Conservation (phyloP, 2,888 invertebrate genomes). For the Orthosia incerta region DNA sequence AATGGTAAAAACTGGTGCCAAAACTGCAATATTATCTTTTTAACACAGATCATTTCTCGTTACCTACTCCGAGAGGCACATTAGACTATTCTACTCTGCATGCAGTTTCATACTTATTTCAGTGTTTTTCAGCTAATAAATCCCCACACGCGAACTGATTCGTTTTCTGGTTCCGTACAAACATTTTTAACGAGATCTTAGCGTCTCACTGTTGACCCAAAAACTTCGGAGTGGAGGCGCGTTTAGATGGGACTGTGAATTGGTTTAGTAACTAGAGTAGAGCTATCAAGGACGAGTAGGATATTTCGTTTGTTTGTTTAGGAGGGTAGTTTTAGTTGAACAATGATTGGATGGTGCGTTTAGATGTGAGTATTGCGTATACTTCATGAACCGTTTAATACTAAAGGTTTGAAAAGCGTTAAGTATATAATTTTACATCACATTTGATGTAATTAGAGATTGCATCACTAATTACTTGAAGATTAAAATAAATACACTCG, state of each 20-base stretch:
- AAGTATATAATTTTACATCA: no score
- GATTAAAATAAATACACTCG: no score
- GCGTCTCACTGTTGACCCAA: conserved; percentile 68
- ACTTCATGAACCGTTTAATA: no score
- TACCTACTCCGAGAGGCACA: no score
- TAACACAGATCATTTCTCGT: no score
- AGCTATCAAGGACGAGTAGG: conserved; percentile 7
- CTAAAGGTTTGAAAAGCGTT: no score
- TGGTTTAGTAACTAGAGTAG: conserved; percentile 38
- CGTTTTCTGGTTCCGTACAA: conserved; percentile 49
- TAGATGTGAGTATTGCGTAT: not conserved
- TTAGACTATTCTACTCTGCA: no score
- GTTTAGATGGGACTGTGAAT: conserved; percentile 27
- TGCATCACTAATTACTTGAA: no score
- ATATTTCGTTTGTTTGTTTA: conserved; percentile 21
- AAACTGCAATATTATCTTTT: no score
- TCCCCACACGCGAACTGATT: conserved; percentile 44
- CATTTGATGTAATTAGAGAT: no score
- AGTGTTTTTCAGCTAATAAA: conserved; percentile 15
- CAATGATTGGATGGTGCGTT: not conserved
- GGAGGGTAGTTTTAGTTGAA: not conserved
- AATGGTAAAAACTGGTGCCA: no score
- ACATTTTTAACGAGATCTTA: conserved; percentile 65
- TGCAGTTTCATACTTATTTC: not conserved
- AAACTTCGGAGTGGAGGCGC: conserved; percentile 59